phyloP scores from a whole-genome alignment of 2,888 invertebrate species.

The Spisula solida region DNA sequence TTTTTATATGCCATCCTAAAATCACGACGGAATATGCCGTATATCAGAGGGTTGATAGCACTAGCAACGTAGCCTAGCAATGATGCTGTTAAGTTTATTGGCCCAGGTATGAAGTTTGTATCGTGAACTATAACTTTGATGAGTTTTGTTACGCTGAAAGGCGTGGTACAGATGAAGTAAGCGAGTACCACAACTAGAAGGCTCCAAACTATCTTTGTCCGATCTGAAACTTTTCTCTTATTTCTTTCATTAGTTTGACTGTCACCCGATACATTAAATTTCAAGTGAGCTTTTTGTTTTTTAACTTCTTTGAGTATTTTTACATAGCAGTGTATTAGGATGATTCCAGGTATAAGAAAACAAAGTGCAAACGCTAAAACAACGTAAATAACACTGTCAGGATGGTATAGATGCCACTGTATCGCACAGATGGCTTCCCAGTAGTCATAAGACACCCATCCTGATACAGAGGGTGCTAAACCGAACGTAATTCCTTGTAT shows the following conservation, averaged over 20 bases:
- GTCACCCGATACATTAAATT: conserved; percentile 9
- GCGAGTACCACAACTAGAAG: conserved; percentile 84
- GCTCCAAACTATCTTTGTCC: conserved; percentile 74
- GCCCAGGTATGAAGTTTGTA: conserved; percentile 76
- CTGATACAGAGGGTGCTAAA: conserved; percentile 75
- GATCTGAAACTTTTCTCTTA: conserved; percentile 33
- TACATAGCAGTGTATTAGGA: conserved; percentile 80
- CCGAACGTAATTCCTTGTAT: conserved; percentile 83
- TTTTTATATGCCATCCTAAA: conserved; percentile 79
- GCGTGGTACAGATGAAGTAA: conserved; percentile 86
- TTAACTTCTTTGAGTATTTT: conserved; percentile 74
- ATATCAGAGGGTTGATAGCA: conserved; percentile 86
- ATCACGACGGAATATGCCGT: conserved; percentile 85
- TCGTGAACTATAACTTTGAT: conserved; percentile 80
- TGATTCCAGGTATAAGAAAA: conserved; percentile 82
- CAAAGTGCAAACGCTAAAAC: conserved; percentile 82
- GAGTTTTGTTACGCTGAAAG: conserved; percentile 86
- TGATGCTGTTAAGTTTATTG: conserved; percentile 82
- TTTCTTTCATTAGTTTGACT: conserved; percentile 20
- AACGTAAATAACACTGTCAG: conserved; percentile 81
- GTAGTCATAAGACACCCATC: conserved; percentile 86
- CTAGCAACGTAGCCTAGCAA: conserved; percentile 84
- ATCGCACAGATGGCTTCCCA: conserved; percentile 87
- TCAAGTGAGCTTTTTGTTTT: conserved; percentile 49
- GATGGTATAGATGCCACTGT: conserved; percentile 81